Base-by-base conservation (phyloP, 2,113 vertebrate species). In the Talpa occidentalis region DNA sequence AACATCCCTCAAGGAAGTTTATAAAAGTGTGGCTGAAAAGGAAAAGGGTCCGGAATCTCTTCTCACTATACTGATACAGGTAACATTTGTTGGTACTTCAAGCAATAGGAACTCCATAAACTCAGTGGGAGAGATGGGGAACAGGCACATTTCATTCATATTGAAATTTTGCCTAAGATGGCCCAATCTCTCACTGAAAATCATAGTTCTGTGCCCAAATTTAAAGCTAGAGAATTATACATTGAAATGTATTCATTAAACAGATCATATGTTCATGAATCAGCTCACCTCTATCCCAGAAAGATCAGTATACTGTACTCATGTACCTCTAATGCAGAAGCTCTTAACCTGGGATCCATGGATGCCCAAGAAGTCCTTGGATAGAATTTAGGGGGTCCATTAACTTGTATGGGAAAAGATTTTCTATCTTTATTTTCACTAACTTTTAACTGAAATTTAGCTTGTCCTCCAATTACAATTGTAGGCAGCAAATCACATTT, bases 251-350 rank as follows among this genome's bases (percentile, higher is more conserved):
- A 79, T 66, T 72, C 17, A 59, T 73, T 88, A 95, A 81, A 88
- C 0, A 92, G 81, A 74, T 70, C 17, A 52, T 69, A 62, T n/a
- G 54, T 92, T 72, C 60, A 67, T 11, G 22, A 88, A 74, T 59
- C 80, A 87, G 80, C 40, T 96, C 83, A 95, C 74, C 88, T 96
- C 91, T 66, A 49, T 40, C 91, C 80, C 74, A 95, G 83, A 90
- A 95, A 94, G 72, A 77, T 32, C n/a, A 87, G 64, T 80, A 88
- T 56, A 84, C 19, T 94, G 54, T 93, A 94, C 74, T 95, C 40
- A 87, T 47, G 10, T 79, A 94, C 28, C 32, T 92, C 77, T 90
- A 95, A 37, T 49, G 42, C 49, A 89, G 9, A 90, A 66, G 52
- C 85, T 88, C 77, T 92, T 83, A 95, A 93, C 54, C 67, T 93